A percentile compares a stretch with the other conserved stretches of the same genome.
Evolutionary conservation across 2,797 vertebrate species (phyloP).

Genomic region (Tachyglossus aculeatus): DNA sequence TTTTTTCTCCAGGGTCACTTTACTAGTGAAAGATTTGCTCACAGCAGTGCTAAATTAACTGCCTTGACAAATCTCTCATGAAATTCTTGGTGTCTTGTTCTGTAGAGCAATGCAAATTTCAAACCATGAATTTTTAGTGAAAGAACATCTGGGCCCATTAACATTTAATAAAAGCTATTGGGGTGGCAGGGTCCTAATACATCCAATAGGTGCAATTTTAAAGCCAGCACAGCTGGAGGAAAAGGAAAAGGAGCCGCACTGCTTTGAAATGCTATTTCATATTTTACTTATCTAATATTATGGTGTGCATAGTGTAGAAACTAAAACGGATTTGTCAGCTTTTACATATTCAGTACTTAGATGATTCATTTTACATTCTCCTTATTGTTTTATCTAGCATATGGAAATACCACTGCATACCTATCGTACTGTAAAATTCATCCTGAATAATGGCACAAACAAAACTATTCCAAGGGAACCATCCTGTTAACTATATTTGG

Average conservation of each 20-base stretch:
- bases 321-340: not conserved
- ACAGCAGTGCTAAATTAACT: not conserved
- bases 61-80: not conserved
- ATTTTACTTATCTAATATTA: not conserved
- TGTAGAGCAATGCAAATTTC: constrained; percentile 7
- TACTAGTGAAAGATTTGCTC: not conserved
- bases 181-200: not conserved
- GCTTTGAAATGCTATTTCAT: not conserved
- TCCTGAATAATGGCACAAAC: constrained; percentile 2
- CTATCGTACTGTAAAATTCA: constrained; percentile 13
- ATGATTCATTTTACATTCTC: not conserved
- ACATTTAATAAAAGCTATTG: not conserved
- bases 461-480: constrained; percentile 1
- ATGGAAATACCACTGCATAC: not conserved
- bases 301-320: not conserved
- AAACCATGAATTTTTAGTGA: not conserved
- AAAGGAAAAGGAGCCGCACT: not conserved
- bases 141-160: not conserved
- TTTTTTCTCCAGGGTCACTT: not conserved
- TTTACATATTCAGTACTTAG: not conserved
- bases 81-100: not conserved
- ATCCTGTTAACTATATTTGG: too few relatives aligned
- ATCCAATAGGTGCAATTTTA: not conserved
- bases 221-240: constrained; percentile 8
- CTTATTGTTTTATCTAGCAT: constrained; percentile 5